Base-by-base conservation (phyloP, 1,140 invertebrate species). In the Trichonephila inaurata region DNA sequence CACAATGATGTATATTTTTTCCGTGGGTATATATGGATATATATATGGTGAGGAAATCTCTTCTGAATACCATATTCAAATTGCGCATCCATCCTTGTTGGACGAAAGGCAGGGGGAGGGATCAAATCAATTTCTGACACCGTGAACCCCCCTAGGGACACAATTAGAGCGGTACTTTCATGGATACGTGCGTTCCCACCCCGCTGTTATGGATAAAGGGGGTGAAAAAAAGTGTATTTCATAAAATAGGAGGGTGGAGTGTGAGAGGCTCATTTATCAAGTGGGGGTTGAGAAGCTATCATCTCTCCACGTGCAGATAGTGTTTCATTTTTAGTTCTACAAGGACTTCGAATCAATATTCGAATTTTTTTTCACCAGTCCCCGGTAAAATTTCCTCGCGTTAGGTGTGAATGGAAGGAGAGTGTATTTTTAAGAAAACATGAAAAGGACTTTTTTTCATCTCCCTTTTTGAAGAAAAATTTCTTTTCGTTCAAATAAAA, bases 61-160 rank as follows among this genome's bases (percentile, higher is more conserved):
- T 69, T 66, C 61, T 85, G 90, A 92, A 92, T 85, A 91, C 51
- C 40, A 85, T 92, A 83, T 85, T 85, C 90, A 92, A 92, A 92
- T 92, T 92, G 60, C 77, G 83, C 40, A 61, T 61, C 77, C 72
- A 44, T 91, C 14, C 69, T 77, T 24, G 72, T 28, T 77, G 28
- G 72, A 18, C 72, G 24, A 58, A 28, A 60, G 14, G 64, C 28
- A 33, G 24, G 66, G 21, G 51, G 89, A 87, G 61, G 91, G 83
- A 87, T 92, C 82, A 40, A 92, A 92, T 92, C 91, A 92, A 92
- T 92, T 72, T 72, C 91, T 92, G 91, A 87, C 91, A 92, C 69
- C n/a, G 21, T 60, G 82, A 58, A 40, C 51, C 28, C 83, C 72
- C 82, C 83, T 64, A n/a, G 91, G 83, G 91, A 92, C 64, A 61